Base-by-base conservation (phyloP, 2,888 invertebrate species). In the Carabus problematicus region DNA sequence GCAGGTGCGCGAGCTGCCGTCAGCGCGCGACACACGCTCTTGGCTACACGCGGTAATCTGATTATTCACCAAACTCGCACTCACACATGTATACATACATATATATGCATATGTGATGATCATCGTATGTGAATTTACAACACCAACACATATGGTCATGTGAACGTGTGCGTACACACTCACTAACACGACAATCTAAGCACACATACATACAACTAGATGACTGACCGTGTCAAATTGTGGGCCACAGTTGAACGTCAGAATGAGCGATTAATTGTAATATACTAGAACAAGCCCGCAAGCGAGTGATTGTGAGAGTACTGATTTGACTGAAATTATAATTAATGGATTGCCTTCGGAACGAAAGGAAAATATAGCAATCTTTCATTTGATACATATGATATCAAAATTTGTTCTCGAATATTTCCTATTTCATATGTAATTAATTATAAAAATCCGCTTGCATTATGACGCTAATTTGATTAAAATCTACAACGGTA, bases 1-100 rank as follows among this genome's bases (percentile, higher is more conserved):
- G 79, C 80, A 80, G 81, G 80, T 81, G 80, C 80, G 77, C 52
- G 29, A 29, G 29, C 6, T 29, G 70, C 56, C 12, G 12, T 47
- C 40, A 43, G 61, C 64, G 69, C 67, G 66, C 71, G 71, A 63
- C 55, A 19, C 16, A 52, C 52, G 52, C 52, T 52, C 52, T 52
- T 4, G 52, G 52, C 52, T 60, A 58, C 45, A 60, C 55, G 64
- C 68, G 42, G 41, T 47, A 63, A 43, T 47, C 49, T 70, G 64
- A 64, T 70, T 60, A 55, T 61, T 52, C 52, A 52, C 19, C 14
- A 8, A 16, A 29, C 60, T 14, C 61, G 58, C 68, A 42, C 19
- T 3, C 16, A 45, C 14, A 19, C 19, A 16, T 49, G 18, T 12
- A 8, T 49, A 49, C 8, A 16, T n/a, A 16, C 12, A 8, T 18